Evolutionary conservation across 1,140 invertebrate species (phyloP).

Genomic region (Eumeta japonica): DNA sequence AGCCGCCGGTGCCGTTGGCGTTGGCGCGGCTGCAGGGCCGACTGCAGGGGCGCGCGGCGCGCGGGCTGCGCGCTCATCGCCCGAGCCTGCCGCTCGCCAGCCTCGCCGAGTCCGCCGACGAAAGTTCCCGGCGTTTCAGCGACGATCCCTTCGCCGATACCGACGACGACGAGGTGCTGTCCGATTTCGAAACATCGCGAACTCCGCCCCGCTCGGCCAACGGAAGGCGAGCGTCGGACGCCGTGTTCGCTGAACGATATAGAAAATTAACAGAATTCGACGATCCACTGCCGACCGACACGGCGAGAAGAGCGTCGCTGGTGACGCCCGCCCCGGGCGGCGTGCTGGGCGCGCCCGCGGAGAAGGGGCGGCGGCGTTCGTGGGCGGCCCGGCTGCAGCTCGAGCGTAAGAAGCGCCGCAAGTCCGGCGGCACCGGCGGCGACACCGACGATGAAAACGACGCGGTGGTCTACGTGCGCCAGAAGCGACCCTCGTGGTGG

Average conservation of each 20-base stretch:
- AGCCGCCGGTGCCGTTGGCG: constrained; percentile 47
- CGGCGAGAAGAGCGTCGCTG: constrained; percentile 69
- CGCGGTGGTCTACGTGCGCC: constrained; percentile 58
- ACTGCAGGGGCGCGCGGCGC: constrained; percentile 22
- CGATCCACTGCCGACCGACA: constrained; percentile 41
- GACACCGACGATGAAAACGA: constrained; percentile 57
- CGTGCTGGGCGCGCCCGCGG: constrained; percentile 52
- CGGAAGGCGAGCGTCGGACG: constrained; percentile 42
- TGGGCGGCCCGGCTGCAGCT: constrained; percentile 49
- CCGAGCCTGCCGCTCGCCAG: constrained; percentile 43
- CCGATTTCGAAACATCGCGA: constrained; percentile 32
- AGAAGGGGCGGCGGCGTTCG: constrained; percentile 66
- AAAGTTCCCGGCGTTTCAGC: constrained; percentile 41
- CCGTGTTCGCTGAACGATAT: constrained; percentile 43
- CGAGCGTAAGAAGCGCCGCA: constrained; percentile 49
- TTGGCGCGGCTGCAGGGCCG: constrained; percentile 38
- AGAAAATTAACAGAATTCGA: constrained; percentile 53
- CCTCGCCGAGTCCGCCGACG: constrained; percentile 43
- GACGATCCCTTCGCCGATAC: constrained; percentile 43
- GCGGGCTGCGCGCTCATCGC: constrained; percentile 31
- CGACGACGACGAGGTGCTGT: constrained; percentile 47
- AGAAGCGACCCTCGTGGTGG: constrained; percentile 82
- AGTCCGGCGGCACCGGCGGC: constrained; percentile 37
- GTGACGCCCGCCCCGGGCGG: constrained; percentile 63
- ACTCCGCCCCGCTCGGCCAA: constrained; percentile 30